Evolutionary conservation across 2,113 vertebrate species (phyloP).

Genomic region (Lophochroa leadbeateri): DNA sequence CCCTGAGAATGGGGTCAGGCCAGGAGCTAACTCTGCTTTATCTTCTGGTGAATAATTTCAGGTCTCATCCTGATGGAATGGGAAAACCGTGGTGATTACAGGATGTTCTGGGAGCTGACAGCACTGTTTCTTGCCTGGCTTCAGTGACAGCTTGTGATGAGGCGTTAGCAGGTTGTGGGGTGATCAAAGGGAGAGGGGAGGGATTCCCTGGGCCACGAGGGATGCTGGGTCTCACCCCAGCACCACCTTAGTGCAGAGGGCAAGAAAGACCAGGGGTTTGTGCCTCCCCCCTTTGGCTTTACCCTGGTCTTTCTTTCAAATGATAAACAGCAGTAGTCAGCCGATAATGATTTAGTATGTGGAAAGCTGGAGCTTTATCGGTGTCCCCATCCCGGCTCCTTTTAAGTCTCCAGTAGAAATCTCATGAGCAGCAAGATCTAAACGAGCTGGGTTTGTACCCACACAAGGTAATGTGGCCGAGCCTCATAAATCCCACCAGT

Average conservation of each 20-base stretch:
- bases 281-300: background rate
- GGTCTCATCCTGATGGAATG: background rate
- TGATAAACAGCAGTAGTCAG: slow-evolving; percentile 25
- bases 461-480: background rate
- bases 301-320: background rate
- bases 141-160: background rate
- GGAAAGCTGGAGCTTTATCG: background rate
- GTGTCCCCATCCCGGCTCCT: background rate
- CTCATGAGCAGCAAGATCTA: background rate
- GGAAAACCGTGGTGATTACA: background rate
- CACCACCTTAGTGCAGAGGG: background rate
- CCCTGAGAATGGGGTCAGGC: background rate
- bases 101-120: background rate
- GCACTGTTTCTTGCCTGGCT: background rate
- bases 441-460: background rate
- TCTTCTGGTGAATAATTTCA: background rate
- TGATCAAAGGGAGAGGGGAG: slow-evolving; percentile 30
- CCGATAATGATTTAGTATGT: background rate
- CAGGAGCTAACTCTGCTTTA: background rate
- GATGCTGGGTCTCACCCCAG: background rate
- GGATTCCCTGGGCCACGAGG: background rate
- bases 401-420: background rate
- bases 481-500: background rate
- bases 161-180: background rate
- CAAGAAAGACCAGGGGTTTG: background rate